Evolutionary conservation across 2,888 invertebrate species (phyloP), one percentile per base, ranked within the genome.

Genomic region (Oxycera nigricornis): DNA sequence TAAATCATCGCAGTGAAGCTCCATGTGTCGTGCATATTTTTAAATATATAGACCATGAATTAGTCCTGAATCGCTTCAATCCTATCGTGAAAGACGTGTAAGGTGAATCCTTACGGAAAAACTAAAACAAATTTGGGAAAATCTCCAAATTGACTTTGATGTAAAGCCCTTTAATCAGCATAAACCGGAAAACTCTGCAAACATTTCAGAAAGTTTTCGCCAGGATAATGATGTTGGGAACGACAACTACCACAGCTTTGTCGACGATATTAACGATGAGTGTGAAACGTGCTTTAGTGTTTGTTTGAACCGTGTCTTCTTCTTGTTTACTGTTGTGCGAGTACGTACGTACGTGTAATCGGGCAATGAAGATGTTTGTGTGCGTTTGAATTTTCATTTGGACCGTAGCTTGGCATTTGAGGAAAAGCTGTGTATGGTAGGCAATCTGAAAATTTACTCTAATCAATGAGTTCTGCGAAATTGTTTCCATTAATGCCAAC

Each of bases 151-250:
- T 68, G 30, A 68, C 68, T 68, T 68, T 68, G 68, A 68, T 68
- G 41, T 65, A 52, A 68, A 68, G 68, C 28, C 68, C 68, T 68
- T 68, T 50, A 68, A 68, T 68, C 68, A 68, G 24, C 50, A 52
- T 31, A 70, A 20, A 70, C 52, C 52, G 52, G 70, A 52, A 70
- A 65, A 41, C 46, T 62, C 31, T 39, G 26, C 65, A 65, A 52
- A 70, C 28, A 70, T 52, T 70, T 52, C n/a, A 52, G 52, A 52
- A 30, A 70, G 9, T 52, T 70, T 41, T 70, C 11, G 52, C 31
- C 22, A 22, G 41, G 65, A 41, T 59, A 59, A 30, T 59, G 24
- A 20, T 41, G 41, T 41, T 65, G 24, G 39, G 22, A 22, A 24
- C 26, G 65, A 24, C 39, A 65, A 24, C 11, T 39, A 41, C 65